These are phyloP conservation scores for Harlomillsia oculata DNA, from an alignment of 1,140 invertebrate genomes.

Conservation along the genomic window DNA sequence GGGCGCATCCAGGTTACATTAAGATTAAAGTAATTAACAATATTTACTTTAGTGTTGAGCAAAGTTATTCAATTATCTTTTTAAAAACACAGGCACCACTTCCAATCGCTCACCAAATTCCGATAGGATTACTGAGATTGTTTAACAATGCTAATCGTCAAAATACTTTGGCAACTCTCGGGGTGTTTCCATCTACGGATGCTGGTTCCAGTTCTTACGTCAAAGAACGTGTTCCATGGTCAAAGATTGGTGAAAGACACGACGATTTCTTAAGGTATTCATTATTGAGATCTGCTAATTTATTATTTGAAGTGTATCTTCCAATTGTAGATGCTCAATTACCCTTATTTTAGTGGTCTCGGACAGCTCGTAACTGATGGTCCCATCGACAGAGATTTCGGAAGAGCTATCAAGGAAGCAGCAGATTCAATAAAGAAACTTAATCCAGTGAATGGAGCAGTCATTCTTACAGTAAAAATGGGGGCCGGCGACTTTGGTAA, in stretches of 20 bases:
- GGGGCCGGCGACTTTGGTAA: slow-evolving; percentile 5
- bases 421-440: slow-evolving; percentile 6
- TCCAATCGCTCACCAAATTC: not conserved
- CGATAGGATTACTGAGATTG: not conserved
- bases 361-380: not conserved
- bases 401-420: slow-evolving; percentile 14
- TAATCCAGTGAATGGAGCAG: slow-evolving; percentile 8
- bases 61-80: not conserved
- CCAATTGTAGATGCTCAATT: not conserved
- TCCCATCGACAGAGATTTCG: slow-evolving; percentile 11
- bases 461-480: slow-evolving; percentile 14
- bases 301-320: not conserved
- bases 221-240: slow-evolving; percentile 16
- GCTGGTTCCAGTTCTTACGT: slow-evolving; percentile 11
- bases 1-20: slow-evolving; percentile 17
- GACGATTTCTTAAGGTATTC: not conserved
- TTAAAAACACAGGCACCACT: not conserved
- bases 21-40: not conserved
- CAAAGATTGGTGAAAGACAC: not conserved
- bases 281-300: not conserved
- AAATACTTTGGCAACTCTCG: not conserved
- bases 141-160: not conserved
- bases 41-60: not conserved
- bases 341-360: not conserved
- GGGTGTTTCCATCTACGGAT: not conserved